Conservation (phyloP, 1,140 invertebrate genomes). For the Anastatus disparis region DNA sequence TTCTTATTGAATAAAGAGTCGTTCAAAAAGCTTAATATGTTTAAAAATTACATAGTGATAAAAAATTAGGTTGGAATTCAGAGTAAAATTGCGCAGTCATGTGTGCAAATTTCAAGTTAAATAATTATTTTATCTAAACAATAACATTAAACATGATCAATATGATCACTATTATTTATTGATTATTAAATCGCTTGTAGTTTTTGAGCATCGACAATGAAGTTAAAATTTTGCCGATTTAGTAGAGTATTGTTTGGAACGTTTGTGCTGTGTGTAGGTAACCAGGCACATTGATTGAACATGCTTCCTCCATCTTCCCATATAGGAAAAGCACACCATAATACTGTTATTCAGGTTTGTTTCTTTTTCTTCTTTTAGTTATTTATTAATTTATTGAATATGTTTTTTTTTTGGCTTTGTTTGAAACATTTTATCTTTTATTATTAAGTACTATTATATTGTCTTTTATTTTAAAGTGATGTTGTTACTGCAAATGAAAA, state of each 20-base stretch:
- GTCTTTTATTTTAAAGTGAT: not conserved
- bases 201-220: conserved; percentile 33
- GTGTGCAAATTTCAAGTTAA: no score
- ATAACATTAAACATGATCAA: no score
- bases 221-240: conserved; percentile 39
- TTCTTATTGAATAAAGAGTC: no score
- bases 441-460: not conserved
- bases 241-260: conserved; percentile 61
- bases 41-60: no score
- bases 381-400: conserved; percentile 22
- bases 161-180: conserved; percentile 8
- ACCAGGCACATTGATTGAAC: conserved; percentile 63
- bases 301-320: conserved; percentile 59
- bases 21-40: no score
- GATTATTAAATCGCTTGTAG: conserved; percentile 11
- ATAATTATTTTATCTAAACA: no score
- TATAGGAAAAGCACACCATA: conserved; percentile 59
- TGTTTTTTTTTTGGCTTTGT: conserved; percentile 31
- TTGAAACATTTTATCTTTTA: not conserved
- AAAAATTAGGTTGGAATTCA: no score
- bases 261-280: conserved; percentile 65
- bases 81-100: no score
- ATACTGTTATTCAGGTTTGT: conserved; percentile 62
- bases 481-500: not conserved
- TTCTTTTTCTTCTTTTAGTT: conserved; percentile 51